Percentiles rank a stretch among this genome's conserved stretches.
Evolutionary conservation across 2,797 vertebrate genomes (phyloP).

Genomic region (Mastacembelus armatus): DNA sequence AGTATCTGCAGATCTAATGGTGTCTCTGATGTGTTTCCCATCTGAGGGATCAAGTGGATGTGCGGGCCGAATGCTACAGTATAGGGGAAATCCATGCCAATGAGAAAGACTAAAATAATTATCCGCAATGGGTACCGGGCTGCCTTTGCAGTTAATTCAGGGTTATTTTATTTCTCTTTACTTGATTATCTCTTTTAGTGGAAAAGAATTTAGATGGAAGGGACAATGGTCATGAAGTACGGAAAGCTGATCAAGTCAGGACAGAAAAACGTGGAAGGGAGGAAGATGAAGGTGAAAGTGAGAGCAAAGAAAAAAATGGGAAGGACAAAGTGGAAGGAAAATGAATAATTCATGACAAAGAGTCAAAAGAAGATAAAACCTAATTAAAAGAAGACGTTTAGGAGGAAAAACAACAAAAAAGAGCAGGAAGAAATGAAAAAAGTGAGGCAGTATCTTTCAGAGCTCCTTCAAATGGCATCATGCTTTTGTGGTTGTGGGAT

Average conservation of each 20-base stretch:
- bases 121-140: slow-evolving; percentile 36
- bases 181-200: slow-evolving; percentile 42
- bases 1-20: slow-evolving; percentile 23
- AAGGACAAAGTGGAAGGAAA: slow-evolving; percentile 1
- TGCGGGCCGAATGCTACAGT: slow-evolving; percentile 33
- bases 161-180: slow-evolving; percentile 33
- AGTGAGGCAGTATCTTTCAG: slow-evolving; percentile 19
- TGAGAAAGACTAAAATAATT: slow-evolving; percentile 53
- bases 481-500: slow-evolving; percentile 33
- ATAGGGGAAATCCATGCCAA: slow-evolving; percentile 38
- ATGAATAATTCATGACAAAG: slow-evolving; percentile 4
- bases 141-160: slow-evolving; percentile 34
- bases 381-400: background rate
- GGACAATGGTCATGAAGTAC: slow-evolving; percentile 19
- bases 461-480: slow-evolving; percentile 38
- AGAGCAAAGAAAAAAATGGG: slow-evolving; percentile 18
- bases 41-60: slow-evolving; percentile 43
- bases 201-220: slow-evolving; percentile 22
- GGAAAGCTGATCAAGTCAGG: slow-evolving; percentile 45
- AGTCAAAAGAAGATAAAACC: background rate
- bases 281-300: too few species aligned
- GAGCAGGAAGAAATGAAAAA: slow-evolving; percentile 1
- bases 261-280: too few species aligned
- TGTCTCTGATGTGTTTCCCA: slow-evolving; percentile 66
- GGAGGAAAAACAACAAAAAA: slow-evolving; percentile 15